Base-by-base conservation (phyloP, 2,797 vertebrate species). In the Ctenopoma multispine region DNA sequence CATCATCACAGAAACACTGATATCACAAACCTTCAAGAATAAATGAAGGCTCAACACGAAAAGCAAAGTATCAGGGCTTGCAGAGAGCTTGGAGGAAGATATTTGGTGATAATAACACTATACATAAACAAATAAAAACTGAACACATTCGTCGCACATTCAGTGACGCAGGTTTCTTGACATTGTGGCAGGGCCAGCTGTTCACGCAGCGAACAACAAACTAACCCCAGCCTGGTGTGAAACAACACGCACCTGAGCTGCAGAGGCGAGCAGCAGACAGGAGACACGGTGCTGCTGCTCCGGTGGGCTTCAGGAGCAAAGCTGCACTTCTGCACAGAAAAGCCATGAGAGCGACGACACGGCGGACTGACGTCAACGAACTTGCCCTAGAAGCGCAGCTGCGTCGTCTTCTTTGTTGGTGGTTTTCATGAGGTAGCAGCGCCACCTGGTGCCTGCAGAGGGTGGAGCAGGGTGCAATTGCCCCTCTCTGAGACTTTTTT, bases 191-290 rank as follows among this genome's bases (percentile, higher is more conserved):
- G 43, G 29, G 31, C 34, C 63, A 51, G 27, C 13, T 18, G 57
- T 17, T 72, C 5, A 10, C 2, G 18, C 12, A 27, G 34, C 9
- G 1, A 31, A 0, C 7, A 5, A 5, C 11, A 20, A 38, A 40
- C 17, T 1, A 10, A 49, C 3, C 41, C 20, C 10, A 27, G 11
- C 9, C 23, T 0, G 7, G 1, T 34, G 23, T n/a, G 1, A 53
- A n/a, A n/a, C n/a, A 49, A 71, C 68, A 77, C 89, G 34, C 84
- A 95, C 95, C 95, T 87, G 93, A 85, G 81, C 92, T 92, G 87
- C 75, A 93, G 6, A 88, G 84, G 7, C 93, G 92, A 10, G 67
- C 77, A 10, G 87, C 80, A 7, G 84, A 74, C 66, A 88, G 41
- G 0, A 71, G 24, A 13, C 49, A 80, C 0, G n/a, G n/a, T n/a